These are phyloP conservation scores for Timema cristinae DNA, from an alignment of 2,888 invertebrate species.

Conservation along the genomic window DNA sequence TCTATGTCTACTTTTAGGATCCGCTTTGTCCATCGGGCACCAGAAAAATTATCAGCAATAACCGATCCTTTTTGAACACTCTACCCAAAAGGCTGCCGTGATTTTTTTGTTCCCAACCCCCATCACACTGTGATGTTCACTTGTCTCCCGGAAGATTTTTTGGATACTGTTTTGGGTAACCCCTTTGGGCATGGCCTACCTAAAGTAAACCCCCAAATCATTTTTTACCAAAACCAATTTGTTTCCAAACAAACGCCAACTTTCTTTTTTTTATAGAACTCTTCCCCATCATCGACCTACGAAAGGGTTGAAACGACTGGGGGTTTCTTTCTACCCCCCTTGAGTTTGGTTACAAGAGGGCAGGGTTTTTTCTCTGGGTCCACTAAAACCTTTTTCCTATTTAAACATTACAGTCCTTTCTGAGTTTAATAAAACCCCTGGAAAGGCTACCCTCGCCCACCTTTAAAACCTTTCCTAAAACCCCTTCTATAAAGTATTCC, in stretches of 20 bases:
- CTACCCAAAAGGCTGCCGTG: conserved; percentile 46
- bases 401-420: conserved; percentile 43
- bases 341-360: conserved; percentile 57
- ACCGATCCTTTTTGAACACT: conserved; percentile 49
- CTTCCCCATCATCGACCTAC: conserved; percentile 61
- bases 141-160: conserved; percentile 67
- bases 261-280: conserved; percentile 65
- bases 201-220: conserved; percentile 52
- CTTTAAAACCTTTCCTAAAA: conserved; percentile 1
- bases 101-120: conserved; percentile 49
- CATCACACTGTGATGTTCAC: conserved; percentile 65
- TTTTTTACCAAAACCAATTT: conserved; percentile 21
- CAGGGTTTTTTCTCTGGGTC: conserved; percentile 59
- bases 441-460: conserved; percentile 69
- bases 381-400: conserved; percentile 48
- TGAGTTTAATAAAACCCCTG: conserved; percentile 70
- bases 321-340: conserved; percentile 50
- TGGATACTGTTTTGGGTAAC: conserved; percentile 72
- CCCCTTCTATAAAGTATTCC: conserved; percentile 22
- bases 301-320: conserved; percentile 10
- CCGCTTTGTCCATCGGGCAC: background rate
- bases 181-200: conserved; percentile 74
- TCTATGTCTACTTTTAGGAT: conserved; percentile 12
- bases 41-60: conserved; percentile 18
- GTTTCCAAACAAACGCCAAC: conserved; percentile 29